phyloP scores from a whole-genome alignment of 2,113 vertebrate genomes.

The Myocastor coypus region DNA sequence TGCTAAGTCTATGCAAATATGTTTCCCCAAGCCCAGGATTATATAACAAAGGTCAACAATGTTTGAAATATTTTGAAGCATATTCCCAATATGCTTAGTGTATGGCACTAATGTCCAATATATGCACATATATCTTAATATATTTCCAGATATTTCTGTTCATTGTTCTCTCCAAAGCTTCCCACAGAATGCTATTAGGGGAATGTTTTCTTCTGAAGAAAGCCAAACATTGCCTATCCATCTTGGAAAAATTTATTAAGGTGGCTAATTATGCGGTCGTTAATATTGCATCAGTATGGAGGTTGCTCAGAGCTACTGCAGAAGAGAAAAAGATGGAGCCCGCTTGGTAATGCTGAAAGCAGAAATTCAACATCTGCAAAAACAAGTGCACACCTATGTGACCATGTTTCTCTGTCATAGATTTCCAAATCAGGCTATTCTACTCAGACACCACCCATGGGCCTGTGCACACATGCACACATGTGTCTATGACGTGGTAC shows the following conservation, averaged over 20 bases:
- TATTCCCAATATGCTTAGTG: conserved; percentile 86
- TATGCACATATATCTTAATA: conserved; percentile 88
- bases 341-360: not conserved
- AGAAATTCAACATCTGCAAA: not conserved
- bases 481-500: not conserved
- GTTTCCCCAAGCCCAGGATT: conserved; percentile 87
- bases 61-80: conserved; percentile 90
- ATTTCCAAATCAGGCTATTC: not conserved
- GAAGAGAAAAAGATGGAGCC: conserved; percentile 49
- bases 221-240: conserved; percentile 66
- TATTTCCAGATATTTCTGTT: conserved; percentile 85
- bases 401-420: not conserved
- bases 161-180: conserved; percentile 79
- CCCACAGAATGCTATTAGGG: conserved; percentile 75
- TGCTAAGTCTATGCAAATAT: conserved; percentile 92
- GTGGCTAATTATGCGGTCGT: conserved; percentile 71
- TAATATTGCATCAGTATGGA: conserved; percentile 68
- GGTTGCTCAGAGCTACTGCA: not conserved
- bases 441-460: not conserved
- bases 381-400: not conserved
- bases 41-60: conserved; percentile 91
- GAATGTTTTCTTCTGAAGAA: conserved; percentile 43
- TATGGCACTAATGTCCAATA: conserved; percentile 83
- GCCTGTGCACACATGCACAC: rapidly evolving
- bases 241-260: conserved; percentile 74